phyloP scores from a whole-genome alignment of 2,113 vertebrate species.

The Podocnemis expansa region DNA sequence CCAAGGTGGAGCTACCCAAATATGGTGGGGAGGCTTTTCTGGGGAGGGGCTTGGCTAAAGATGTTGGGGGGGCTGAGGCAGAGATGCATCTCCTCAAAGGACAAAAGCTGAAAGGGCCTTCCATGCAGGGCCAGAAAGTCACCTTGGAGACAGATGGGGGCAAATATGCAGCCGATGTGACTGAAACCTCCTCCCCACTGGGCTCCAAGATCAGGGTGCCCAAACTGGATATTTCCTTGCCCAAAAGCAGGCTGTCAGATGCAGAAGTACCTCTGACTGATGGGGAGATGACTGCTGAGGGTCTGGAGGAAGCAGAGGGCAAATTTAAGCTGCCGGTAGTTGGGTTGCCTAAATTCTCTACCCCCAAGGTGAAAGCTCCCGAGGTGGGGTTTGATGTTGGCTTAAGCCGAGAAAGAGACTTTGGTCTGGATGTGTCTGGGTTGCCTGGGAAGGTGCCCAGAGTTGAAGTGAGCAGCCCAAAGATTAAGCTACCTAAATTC shows the following conservation, averaged over 20 bases:
- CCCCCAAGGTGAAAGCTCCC: conserved; percentile 31
- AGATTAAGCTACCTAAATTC: conserved; percentile 69
- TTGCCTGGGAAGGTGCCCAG: background rate
- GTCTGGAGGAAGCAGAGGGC: conserved; percentile 32
- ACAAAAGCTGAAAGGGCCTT: background rate
- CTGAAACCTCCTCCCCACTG: conserved; percentile 51
- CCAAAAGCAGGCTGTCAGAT: conserved; percentile 53
- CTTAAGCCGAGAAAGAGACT: background rate
- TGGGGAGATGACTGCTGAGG: conserved; percentile 16
- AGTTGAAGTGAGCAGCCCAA: background rate
- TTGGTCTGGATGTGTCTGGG: background rate
- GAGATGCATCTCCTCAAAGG: background rate
- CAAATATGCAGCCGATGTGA: background rate
- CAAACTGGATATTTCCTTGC: conserved; percentile 56
- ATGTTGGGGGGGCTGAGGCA: background rate
- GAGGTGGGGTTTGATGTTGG: conserved; percentile 72
- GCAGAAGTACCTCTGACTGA: background rate
- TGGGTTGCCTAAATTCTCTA: conserved; percentile 54
- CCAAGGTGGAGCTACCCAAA: conserved; percentile 59
- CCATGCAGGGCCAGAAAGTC: background rate
- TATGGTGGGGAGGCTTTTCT: conserved; percentile 18
- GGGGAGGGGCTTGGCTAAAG: background rate
- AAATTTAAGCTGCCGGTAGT: conserved; percentile 69
- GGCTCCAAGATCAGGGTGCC: conserved; percentile 61
- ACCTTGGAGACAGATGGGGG: conserved; percentile 20